Percentiles rank a stretch among this genome's conserved stretches.
Conservation (phyloP, 2,113 vertebrate species). For the Laterallus jamaicensis region DNA sequence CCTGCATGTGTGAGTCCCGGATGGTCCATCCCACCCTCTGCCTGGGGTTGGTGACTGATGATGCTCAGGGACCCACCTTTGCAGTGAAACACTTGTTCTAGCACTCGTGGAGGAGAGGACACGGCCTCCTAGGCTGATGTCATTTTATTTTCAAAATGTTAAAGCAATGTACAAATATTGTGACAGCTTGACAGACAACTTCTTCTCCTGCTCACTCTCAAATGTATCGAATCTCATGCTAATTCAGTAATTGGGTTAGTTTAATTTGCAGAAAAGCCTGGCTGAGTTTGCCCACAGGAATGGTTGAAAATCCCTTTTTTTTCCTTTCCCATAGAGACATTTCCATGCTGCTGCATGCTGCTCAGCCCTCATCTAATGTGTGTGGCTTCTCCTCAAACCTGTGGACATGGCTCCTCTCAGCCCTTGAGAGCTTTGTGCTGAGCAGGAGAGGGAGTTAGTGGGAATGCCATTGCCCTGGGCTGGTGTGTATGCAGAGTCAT, state of each 20-base stretch:
- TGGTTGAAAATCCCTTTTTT: background rate
- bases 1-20: fast-evolving
- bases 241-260: background rate
- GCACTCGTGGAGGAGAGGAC: background rate
- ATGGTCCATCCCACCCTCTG: background rate
- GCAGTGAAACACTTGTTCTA: fast-evolving
- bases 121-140: fast-evolving
- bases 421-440: background rate
- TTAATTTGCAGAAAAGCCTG: background rate
- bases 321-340: background rate
- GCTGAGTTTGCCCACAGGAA: background rate
- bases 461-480: background rate
- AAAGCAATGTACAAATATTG: background rate
- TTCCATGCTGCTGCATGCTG: background rate
- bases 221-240: background rate
- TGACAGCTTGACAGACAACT: background rate
- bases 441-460: background rate
- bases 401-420: fast-evolving
- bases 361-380: background rate
- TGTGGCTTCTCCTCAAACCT: background rate
- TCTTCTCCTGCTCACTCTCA: background rate
- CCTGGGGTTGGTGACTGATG: fast-evolving
- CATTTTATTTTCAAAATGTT: background rate
- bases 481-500: fast-evolving
- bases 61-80: background rate